Conservation (phyloP, 2,888 invertebrate species). For the Serrognathus titanus region DNA sequence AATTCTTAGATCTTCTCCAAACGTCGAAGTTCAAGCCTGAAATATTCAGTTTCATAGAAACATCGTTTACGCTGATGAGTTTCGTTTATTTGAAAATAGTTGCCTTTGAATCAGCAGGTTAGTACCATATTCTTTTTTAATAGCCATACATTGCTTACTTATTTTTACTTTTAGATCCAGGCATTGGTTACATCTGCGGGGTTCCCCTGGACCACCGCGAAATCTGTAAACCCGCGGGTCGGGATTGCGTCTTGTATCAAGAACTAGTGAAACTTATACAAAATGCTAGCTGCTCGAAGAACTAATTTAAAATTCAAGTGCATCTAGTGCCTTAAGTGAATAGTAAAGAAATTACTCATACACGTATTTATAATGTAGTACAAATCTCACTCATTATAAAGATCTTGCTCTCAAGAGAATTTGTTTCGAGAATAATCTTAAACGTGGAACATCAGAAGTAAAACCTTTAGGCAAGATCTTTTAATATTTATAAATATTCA, state of each 20-base stretch:
- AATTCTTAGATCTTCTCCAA: slow-evolving; percentile 57
- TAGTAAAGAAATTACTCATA: background rate
- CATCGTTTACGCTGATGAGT: slow-evolving; percentile 70
- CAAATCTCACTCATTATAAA: background rate
- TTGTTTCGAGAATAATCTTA: no score
- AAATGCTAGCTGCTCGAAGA: slow-evolving; percentile 15
- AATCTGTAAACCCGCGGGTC: slow-evolving; percentile 78
- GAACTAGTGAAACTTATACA: slow-evolving; percentile 62
- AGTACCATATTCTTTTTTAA: slow-evolving; percentile 7
- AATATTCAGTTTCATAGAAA: slow-evolving; percentile 77
- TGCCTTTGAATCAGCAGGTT: slow-evolving; percentile 74
- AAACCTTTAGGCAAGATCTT: no score
- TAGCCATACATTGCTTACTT: background rate
- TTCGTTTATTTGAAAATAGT: slow-evolving; percentile 73
- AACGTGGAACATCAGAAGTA: no score
- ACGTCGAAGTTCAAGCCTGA: slow-evolving; percentile 53
- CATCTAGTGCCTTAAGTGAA: background rate
- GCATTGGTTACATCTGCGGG: slow-evolving; percentile 70
- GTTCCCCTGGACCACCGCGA: slow-evolving; percentile 78
- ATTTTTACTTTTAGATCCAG: slow-evolving; percentile 63
- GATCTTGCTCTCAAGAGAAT: no score
- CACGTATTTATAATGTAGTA: background rate
- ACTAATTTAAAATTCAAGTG: background rate
- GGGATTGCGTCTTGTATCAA: slow-evolving; percentile 65
- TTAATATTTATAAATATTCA: no score